Evolutionary conservation across 2,113 vertebrate genomes (phyloP), one percentile per base, ranked within the genome.

Genomic region (Sinosuthora webbiana): DNA sequence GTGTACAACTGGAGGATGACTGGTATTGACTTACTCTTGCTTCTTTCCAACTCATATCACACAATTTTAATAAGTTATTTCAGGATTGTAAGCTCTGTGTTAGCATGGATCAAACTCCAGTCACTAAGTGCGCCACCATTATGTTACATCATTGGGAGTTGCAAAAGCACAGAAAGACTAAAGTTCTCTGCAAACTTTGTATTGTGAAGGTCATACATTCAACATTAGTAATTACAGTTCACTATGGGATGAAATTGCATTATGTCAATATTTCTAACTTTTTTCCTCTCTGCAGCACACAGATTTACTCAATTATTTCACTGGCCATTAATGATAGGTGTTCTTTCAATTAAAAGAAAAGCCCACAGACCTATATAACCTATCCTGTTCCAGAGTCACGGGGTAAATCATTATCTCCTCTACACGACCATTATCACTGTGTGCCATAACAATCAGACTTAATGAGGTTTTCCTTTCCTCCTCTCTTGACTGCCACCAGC

Each of bases 361-460:
- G 44, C 12, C 49, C 75, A 89, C 56, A 73, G 60, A 92, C 87
- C 79, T 84, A 41, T 18, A 91, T 60, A 87, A 87, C 69, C 73
- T 69, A 55, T 64, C 0, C 5, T 71, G 57, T 76, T 76, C 57
- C 56, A 59, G 70, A 94, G 57, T 94, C 81, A 84, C 74, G 27
- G 83, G 80, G 83, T 89, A 87, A 95, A 95, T 95, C 62, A 82
- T 87, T 94, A 94, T 92, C 73, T 89, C 45, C 69, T 79, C 45
- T 39, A 60, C 89, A 87, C 53, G 69, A 89, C 83, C 65, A 82
- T 95, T 89, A 96, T 91, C 87, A 85, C 50, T 65, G 77, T 53
- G 56, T 82, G 50, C 87, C 57, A 42, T 22, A 94, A 55, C 87
- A 91, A 82, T 84, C 89, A 87, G 62, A 87, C 11, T 90, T 95